Evolutionary conservation across 1,140 invertebrate genomes (phyloP).

Genomic region (Dendrolimus kikuchii): DNA sequence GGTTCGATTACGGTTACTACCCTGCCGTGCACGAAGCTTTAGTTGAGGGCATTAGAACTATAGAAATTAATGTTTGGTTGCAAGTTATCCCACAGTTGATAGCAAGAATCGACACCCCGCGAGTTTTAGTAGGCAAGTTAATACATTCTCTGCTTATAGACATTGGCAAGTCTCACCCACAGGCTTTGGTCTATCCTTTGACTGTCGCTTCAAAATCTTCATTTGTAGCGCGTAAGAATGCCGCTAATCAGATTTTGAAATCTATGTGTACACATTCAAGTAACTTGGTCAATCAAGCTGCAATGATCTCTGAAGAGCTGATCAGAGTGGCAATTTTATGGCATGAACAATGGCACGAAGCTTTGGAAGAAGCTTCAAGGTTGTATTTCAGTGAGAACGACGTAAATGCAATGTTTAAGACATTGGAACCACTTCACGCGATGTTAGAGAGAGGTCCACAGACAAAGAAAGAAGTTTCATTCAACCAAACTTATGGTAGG

Average conservation of each 20-base stretch:
- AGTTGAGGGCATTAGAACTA: conserved; percentile 91
- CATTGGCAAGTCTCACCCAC: conserved; percentile 91
- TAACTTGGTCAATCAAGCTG: conserved; percentile 93
- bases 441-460: conserved; percentile 95
- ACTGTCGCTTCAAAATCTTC: conserved; percentile 98
- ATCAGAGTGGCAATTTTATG: conserved; percentile 98
- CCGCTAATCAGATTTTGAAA: conserved; percentile 96
- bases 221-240: conserved; percentile 86
- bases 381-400: conserved; percentile 96
- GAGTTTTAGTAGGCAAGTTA: conserved; percentile 88
- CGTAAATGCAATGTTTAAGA: conserved; percentile 95
- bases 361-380: conserved; percentile 96
- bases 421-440: conserved; percentile 94
- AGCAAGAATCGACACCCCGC: conserved; percentile 95
- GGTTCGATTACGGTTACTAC: conserved; percentile 97
- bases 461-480: conserved; percentile 97
- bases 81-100: conserved; percentile 99
- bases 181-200: conserved; percentile 97
- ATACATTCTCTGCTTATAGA: conserved; percentile 96
- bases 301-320: conserved; percentile 96
- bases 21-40: conserved; percentile 95
- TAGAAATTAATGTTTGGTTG: conserved; percentile 98
- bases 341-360: conserved; percentile 99
- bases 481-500: conserved; percentile 95
- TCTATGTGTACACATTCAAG: conserved; percentile 96